phyloP scores from a whole-genome alignment of 2,888 invertebrate genomes.

The Lymantria dispar region DNA sequence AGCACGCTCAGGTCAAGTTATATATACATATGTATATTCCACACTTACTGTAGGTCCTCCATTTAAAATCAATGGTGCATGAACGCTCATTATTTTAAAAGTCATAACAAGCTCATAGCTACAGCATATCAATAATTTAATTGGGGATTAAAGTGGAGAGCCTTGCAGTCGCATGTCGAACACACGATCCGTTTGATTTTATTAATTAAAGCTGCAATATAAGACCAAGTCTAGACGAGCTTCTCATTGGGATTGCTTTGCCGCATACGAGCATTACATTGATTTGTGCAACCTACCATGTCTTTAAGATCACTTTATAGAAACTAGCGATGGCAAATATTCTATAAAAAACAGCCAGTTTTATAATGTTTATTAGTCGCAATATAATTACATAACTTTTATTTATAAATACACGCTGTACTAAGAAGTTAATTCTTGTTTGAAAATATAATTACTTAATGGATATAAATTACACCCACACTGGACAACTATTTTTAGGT shows the following conservation, averaged over 20 bases:
- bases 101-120: slow-evolving; percentile 1
- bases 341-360: neutral
- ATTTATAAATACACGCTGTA: no score
- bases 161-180: slow-evolving; percentile 16
- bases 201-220: slow-evolving; percentile 43
- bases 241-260: slow-evolving; percentile 46
- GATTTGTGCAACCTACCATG: slow-evolving; percentile 54
- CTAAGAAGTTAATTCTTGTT: no score
- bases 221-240: slow-evolving; percentile 44
- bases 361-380: no score
- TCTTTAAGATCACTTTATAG: slow-evolving; percentile 6
- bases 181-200: slow-evolving; percentile 39
- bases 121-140: slow-evolving; percentile 14
- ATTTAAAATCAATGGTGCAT: no score
- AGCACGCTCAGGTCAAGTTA: no score
- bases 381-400: no score
- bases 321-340: neutral
- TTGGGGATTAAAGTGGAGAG: slow-evolving; percentile 28
- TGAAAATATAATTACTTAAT: no score
- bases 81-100: neutral
- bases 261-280: slow-evolving; percentile 48
- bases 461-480: no score
- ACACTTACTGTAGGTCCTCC: no score
- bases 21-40: no score
- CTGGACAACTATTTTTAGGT: no score